Percentiles rank a stretch among this genome's conserved stretches.
These are phyloP conservation scores for Leistus spinibarbis DNA, from an alignment of 2,888 invertebrate species.

Conservation along the genomic window DNA sequence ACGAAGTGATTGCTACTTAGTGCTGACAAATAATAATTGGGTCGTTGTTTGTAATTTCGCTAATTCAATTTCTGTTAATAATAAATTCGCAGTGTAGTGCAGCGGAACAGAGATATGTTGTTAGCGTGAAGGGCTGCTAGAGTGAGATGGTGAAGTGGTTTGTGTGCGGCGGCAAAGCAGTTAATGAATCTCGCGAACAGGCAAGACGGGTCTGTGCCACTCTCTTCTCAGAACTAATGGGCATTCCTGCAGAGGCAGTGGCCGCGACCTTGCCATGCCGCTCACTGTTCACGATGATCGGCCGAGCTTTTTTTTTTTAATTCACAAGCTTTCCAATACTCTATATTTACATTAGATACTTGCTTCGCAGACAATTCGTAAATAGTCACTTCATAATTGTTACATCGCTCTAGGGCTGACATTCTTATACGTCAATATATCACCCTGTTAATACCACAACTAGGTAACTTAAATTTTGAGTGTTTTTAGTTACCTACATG, in stretches of 20 bases:
- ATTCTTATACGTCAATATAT: too few relatives aligned
- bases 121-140: neutral
- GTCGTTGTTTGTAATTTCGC: constrained; percentile 25
- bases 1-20: constrained; percentile 18
- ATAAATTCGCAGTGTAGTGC: constrained; percentile 5
- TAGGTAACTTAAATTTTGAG: too few relatives aligned
- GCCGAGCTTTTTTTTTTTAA: constrained; percentile 30
- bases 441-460: too few relatives aligned
- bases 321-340: constrained; percentile 22
- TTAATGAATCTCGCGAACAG: constrained; percentile 53
- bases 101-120: constrained; percentile 2
- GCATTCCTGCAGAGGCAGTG: constrained; percentile 53
- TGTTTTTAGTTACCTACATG: too few relatives aligned
- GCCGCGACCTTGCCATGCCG: constrained; percentile 50
- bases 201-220: constrained; percentile 50
- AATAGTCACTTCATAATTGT: neutral
- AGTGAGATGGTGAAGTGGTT: neutral
- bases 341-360: neutral
- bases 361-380: neutral
- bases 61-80: constrained; percentile 29
- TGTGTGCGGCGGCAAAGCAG: constrained; percentile 11
- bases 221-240: constrained; percentile 48
- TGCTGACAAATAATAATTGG: constrained; percentile 24
- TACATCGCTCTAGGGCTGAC: too few relatives aligned
- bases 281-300: constrained; percentile 2